phyloP scores from a whole-genome alignment of 2,797 vertebrate genomes.

The Tragelaphus oryx region DNA sequence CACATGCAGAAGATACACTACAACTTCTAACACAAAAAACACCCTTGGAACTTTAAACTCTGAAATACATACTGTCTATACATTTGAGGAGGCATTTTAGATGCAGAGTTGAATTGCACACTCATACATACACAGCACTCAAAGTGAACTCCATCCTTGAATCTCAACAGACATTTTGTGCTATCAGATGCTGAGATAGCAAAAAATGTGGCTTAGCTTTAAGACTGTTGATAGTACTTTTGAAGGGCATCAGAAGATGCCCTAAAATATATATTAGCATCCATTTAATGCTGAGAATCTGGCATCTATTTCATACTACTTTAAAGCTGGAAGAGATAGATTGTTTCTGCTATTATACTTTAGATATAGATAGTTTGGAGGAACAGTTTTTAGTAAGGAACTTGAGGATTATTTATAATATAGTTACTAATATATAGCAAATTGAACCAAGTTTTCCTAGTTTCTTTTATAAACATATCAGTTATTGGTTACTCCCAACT shows the following conservation, averaged over 20 bases:
- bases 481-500: not conserved
- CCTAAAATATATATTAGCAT: not conserved
- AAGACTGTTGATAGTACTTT: not conserved
- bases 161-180: not conserved
- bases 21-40: not conserved
- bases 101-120: not conserved
- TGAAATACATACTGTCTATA: not conserved
- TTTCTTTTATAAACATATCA: not conserved
- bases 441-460: not conserved
- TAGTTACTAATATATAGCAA: not conserved
- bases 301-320: not conserved
- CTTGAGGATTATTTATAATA: not conserved
- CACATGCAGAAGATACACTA: not conserved
- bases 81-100: not conserved
- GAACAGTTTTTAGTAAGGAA: not conserved
- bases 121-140: not conserved
- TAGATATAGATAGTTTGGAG: not conserved
- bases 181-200: not conserved
- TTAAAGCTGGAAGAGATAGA: not conserved
- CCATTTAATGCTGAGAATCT: not conserved
- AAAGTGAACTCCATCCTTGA: not conserved
- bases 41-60: not conserved
- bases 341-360: not conserved
- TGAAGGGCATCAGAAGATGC: not conserved
- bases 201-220: not conserved